Percentiles rank a stretch among this genome's conserved stretches.
Conservation (phyloP, 2,113 vertebrate genomes). For the Rousettus leschenaultii region DNA sequence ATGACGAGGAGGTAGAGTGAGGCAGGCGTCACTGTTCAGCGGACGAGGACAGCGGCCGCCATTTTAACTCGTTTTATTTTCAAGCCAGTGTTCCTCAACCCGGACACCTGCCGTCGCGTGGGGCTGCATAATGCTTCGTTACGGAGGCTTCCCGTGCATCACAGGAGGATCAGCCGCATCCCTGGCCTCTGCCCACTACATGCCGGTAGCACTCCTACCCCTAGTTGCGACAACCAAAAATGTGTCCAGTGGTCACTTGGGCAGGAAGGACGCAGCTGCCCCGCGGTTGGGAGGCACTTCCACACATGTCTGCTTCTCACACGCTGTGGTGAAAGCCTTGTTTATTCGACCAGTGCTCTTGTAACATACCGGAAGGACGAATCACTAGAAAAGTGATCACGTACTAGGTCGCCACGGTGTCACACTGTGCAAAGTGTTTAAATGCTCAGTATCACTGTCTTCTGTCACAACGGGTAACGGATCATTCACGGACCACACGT, state of each 20-base stretch:
- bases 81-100: not conserved
- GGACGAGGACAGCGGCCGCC: not conserved
- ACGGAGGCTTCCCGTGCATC: rapidly evolving
- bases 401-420: rapidly evolving
- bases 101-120: rapidly evolving
- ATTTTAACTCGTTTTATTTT: not conserved
- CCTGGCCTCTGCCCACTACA: not conserved
- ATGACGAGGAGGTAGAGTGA: not conserved
- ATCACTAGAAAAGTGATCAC: rapidly evolving
- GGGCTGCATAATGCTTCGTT: not conserved
- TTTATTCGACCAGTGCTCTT: not conserved
- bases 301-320: not conserved
- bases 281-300: not conserved
- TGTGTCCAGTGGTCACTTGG: not conserved
- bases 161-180: not conserved
- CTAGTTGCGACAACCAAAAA: not conserved
- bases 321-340: not conserved
- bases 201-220: not conserved
- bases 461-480: rapidly evolving
- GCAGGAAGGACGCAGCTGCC: not conserved
- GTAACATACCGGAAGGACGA: not conserved
- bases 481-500: rapidly evolving
- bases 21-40: not conserved
- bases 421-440: rapidly evolving
- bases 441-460: rapidly evolving